A percentile compares a stretch with the other conserved stretches of the same genome.
Evolutionary conservation across 2,113 vertebrate genomes (phyloP).

Genomic region (Chroicocephalus ridibundus): DNA sequence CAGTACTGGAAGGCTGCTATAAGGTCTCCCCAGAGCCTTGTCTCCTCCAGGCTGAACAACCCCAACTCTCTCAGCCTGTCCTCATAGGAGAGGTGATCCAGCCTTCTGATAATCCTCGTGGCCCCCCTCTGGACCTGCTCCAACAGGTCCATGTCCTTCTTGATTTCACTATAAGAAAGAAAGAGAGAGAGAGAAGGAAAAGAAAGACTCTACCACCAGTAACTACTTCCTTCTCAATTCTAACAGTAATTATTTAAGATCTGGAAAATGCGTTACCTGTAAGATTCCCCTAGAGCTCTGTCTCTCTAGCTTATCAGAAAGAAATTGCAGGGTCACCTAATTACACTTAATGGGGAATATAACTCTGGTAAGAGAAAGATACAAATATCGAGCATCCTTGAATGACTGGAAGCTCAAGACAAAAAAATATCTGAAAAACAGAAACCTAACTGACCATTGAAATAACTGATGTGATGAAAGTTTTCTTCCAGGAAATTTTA

Average conservation of each 20-base stretch:
- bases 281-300: not conserved
- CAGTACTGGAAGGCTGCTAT: no score
- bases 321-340: not conserved
- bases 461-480: not conserved
- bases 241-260: not conserved
- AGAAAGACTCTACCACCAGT: not conserved
- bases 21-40: no score
- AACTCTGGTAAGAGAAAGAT: not conserved
- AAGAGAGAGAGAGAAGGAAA: not conserved
- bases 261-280: not conserved
- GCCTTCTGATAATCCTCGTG: no score
- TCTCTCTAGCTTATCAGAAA: not conserved
- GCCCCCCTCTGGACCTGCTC: no score
- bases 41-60: no score
- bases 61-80: no score
- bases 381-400: not conserved
- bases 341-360: not conserved
- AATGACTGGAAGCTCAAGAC: not conserved
- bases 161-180: not conserved
- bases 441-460: not conserved
- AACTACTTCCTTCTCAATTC: not conserved
- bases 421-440: not conserved
- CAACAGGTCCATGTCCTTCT: no score
- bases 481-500: not conserved
- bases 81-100: no score